These are phyloP conservation scores for Parnassius mnemosyne DNA, from an alignment of 2,888 invertebrate species.

Conservation along the genomic window DNA sequence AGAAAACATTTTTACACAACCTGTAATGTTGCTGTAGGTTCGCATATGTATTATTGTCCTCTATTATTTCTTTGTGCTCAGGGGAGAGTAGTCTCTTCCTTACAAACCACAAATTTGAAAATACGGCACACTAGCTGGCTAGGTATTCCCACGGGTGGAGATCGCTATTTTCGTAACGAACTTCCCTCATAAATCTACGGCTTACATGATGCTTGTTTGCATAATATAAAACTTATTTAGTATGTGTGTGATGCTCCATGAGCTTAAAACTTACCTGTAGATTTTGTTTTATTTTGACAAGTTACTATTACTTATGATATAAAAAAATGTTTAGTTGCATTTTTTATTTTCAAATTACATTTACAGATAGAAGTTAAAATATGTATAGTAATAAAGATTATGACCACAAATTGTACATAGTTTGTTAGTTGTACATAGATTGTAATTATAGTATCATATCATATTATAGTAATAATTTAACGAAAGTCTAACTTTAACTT, in stretches of 20 bases:
- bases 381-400: no score
- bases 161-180: conserved; percentile 68
- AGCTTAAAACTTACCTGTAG: conserved; percentile 64
- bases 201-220: conserved; percentile 79
- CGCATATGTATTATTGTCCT: conserved; percentile 14
- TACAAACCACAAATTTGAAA: conserved; percentile 68
- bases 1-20: no score
- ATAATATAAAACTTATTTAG: conserved; percentile 76
- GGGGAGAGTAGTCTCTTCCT: conserved; percentile 31
- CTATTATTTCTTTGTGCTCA: conserved; percentile 13
- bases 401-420: no score
- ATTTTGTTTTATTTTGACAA: conserved; percentile 2
- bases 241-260: conserved; percentile 55
- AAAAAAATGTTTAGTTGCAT: no score
- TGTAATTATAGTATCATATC: no score
- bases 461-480: no score
- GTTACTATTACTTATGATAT: no score
- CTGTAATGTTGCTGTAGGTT: not conserved
- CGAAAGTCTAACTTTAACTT: no score
- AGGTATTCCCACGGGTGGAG: conserved; percentile 42
- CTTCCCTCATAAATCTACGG: conserved; percentile 78
- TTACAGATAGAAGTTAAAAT: no score
- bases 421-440: no score
- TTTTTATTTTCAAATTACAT: no score
- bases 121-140: conserved; percentile 27